phyloP scores from a whole-genome alignment of 2,113 vertebrate species.

The Silurus glanis region DNA sequence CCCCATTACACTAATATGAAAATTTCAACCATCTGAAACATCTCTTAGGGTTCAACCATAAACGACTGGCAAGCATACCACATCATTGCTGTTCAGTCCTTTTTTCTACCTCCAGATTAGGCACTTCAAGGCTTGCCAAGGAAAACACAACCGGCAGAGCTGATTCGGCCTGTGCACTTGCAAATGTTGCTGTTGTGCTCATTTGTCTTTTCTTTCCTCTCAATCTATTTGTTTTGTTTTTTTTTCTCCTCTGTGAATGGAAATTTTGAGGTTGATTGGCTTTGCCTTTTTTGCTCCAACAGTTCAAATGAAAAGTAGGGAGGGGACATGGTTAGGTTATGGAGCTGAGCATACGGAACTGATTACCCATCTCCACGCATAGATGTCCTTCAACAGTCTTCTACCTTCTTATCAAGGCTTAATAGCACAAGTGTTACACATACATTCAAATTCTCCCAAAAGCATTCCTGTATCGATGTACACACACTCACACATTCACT shows the following conservation, averaged over 20 bases:
- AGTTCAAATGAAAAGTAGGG: slow-evolving; percentile 60
- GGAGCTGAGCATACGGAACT: background rate
- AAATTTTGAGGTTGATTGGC: slow-evolving; percentile 73
- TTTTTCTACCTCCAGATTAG: slow-evolving; percentile 58
- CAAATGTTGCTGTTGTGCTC: slow-evolving; percentile 62
- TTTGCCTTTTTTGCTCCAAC: slow-evolving; percentile 69
- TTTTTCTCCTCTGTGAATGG: slow-evolving; percentile 71
- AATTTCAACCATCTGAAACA: slow-evolving; percentile 76
- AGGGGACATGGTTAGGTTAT: slow-evolving; percentile 17
- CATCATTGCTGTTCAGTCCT: slow-evolving; percentile 44
- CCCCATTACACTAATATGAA: slow-evolving; percentile 72
- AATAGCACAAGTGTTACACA: slow-evolving; percentile 9
- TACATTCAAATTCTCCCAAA: background rate
- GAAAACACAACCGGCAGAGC: slow-evolving; percentile 69
- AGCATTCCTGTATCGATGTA: background rate
- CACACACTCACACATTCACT: background rate
- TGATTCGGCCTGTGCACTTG: slow-evolving; percentile 54
- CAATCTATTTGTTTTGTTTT: slow-evolving; percentile 68
- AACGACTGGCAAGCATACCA: slow-evolving; percentile 62
- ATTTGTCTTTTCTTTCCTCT: slow-evolving; percentile 59
- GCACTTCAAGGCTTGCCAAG: slow-evolving; percentile 71
- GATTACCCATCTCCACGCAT: background rate
- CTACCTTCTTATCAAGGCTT: background rate
- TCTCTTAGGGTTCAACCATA: slow-evolving; percentile 69
- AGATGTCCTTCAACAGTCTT: background rate